These are phyloP conservation scores for Prosopocoilus inquinatus DNA, from an alignment of 2,888 invertebrate genomes.

Conservation along the genomic window DNA sequence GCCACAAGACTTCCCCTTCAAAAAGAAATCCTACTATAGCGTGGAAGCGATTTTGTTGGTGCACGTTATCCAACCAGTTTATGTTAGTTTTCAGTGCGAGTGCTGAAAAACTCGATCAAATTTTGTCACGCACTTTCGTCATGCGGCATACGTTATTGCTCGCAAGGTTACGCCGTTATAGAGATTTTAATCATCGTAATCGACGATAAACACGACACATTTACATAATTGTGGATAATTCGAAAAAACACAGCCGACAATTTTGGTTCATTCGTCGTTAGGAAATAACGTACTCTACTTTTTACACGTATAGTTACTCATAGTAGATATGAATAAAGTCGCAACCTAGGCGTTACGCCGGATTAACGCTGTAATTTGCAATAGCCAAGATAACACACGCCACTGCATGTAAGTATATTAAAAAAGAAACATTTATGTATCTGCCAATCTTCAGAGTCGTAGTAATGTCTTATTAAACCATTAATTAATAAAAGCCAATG, in stretches of 20 bases:
- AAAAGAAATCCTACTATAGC: conserved; percentile 15
- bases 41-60: conserved; percentile 1
- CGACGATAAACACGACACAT: conserved; percentile 11
- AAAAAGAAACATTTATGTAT: too few relatives aligned
- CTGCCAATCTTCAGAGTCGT: too few relatives aligned
- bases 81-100: too few relatives aligned
- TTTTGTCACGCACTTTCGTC: conserved; percentile 2
- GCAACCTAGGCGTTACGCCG: too few relatives aligned
- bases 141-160: not conserved
- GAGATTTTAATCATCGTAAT: conserved; percentile 12
- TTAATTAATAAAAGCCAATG: too few relatives aligned
- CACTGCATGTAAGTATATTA: too few relatives aligned
- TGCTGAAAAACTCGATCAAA: not conserved
- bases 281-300: not conserved
- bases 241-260: not conserved
- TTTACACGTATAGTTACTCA: not conserved
- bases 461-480: too few relatives aligned
- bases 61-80: too few relatives aligned
- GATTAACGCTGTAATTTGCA: too few relatives aligned
- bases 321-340: not conserved
- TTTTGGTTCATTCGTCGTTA: not conserved
- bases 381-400: too few relatives aligned
- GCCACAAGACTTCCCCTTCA: conserved; percentile 13
- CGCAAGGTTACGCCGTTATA: conserved; percentile 2
- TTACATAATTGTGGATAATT: conserved; percentile 17